A percentile compares a stretch with the other conserved stretches of the same genome.
Conservation (phyloP, 2,113 vertebrate species). For the Plecotus auritus region DNA sequence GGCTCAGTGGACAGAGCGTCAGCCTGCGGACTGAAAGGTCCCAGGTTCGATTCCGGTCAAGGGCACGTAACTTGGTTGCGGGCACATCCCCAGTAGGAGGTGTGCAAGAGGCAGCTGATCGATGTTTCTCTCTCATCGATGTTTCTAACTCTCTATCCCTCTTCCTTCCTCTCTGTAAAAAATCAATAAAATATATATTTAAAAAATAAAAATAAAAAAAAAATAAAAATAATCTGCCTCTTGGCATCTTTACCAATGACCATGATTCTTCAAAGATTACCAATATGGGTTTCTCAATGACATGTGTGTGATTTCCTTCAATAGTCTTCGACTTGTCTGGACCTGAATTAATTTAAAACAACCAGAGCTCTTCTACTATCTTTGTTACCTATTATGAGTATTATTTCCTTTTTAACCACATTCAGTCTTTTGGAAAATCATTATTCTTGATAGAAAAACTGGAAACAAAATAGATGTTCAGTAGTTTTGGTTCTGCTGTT, state of each 20-base stretch:
- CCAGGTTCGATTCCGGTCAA: no score
- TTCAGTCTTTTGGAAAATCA: neutral
- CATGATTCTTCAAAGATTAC: neutral
- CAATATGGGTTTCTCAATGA: neutral
- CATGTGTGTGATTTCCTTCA: neutral
- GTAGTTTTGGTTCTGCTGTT: neutral
- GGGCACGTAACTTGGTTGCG: no score
- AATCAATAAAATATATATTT: no score
- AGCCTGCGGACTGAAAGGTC: no score
- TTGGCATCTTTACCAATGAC: neutral
- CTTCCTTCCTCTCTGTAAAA: no score
- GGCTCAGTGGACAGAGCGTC: no score
- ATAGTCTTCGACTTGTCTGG: neutral
- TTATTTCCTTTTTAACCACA: neutral
- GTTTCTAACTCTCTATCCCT: no score
- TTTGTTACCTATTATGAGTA: neutral
- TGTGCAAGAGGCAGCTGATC: no score
- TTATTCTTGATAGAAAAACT: conserved; percentile 4
- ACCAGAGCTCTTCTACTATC: neutral
- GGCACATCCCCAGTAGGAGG: no score
- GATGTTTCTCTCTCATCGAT: no score
- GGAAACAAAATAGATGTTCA: neutral
- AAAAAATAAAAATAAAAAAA: no score
- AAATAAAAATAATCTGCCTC: neutral
- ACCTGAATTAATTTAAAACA: neutral